These are phyloP conservation scores for Otolemur crassicaudatus DNA, from an alignment of 2,797 vertebrate genomes.

Conservation along the genomic window DNA sequence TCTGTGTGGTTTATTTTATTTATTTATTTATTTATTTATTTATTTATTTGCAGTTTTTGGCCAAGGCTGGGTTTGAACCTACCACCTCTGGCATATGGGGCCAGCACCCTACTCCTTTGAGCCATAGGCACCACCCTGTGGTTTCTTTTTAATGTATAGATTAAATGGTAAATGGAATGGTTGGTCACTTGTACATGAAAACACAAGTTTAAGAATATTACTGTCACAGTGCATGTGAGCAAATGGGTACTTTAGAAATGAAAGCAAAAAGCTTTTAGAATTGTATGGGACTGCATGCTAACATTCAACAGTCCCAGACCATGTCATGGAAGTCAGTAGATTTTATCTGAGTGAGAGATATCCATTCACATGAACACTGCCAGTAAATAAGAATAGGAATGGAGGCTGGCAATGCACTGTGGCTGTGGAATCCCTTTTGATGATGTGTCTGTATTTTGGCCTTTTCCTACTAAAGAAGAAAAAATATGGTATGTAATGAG, in stretches of 20 bases:
- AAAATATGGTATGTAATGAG: neutral
- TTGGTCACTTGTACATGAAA: neutral
- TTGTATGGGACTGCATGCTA: fast-evolving
- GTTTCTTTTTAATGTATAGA: neutral
- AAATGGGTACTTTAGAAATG: neutral
- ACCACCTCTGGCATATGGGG: no score
- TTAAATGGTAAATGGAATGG: neutral
- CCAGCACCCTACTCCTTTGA: no score
- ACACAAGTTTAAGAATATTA: neutral
- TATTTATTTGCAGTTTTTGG: no score
- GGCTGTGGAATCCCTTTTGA: neutral
- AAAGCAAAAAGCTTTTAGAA: neutral
- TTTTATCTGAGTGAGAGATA: neutral
- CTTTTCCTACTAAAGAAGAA: neutral
- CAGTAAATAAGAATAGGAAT: neutral
- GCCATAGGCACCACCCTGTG: neutral
- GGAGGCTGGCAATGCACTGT: neutral
- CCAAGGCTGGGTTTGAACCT: no score
- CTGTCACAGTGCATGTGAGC: neutral
- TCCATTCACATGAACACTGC: neutral
- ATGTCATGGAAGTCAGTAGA: neutral
- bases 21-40: no score
- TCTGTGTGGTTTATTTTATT: neutral
- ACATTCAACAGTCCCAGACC: neutral
- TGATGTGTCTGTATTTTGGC: neutral